Evolutionary conservation across 2,888 invertebrate genomes (phyloP).

Genomic region (Oxycera nigricornis): DNA sequence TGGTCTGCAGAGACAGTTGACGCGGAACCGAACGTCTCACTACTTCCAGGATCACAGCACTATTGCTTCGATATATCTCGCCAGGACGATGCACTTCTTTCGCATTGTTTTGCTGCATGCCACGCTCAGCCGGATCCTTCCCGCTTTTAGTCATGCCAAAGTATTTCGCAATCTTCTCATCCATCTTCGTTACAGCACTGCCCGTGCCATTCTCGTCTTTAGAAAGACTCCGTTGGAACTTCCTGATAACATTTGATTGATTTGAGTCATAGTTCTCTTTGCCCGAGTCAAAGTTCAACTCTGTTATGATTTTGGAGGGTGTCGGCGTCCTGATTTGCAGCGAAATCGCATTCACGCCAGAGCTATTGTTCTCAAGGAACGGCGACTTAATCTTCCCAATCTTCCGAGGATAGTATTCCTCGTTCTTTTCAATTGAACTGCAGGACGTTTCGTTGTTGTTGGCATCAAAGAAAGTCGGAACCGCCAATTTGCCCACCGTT

Average conservation of each 20-base stretch:
- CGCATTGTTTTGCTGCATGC: not conserved
- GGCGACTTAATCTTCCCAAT: constrained; percentile 61
- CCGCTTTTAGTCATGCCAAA: constrained; percentile 53
- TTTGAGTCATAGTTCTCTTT: constrained; percentile 56
- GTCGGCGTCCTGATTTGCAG: constrained; percentile 43
- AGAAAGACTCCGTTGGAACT: constrained; percentile 44
- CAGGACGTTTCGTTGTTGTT: constrained; percentile 51
- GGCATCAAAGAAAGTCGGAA: constrained; percentile 56
- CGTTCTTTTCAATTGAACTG: constrained; percentile 17
- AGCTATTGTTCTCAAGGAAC: constrained; percentile 53
- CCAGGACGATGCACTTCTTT: not conserved
- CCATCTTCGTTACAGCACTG: constrained; percentile 28
- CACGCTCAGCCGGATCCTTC: not conserved
- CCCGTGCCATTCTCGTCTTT: constrained; percentile 47
- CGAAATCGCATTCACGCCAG: constrained; percentile 50
- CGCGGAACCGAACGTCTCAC: not conserved
- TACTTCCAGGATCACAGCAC: constrained; percentile 36
- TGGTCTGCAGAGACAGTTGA: not conserved
- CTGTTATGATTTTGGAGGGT: not conserved
- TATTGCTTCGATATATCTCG: constrained; percentile 1
- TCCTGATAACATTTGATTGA: constrained; percentile 44
- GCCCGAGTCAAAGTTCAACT: constrained; percentile 55
- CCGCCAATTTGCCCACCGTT: constrained; percentile 57
- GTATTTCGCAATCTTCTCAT: constrained; percentile 56
- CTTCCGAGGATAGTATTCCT: constrained; percentile 49